Percentiles rank a stretch among this genome's conserved stretches.
Evolutionary conservation across 2,113 vertebrate species (phyloP).

Genomic region (Cyphomyrus discorhynchus): DNA sequence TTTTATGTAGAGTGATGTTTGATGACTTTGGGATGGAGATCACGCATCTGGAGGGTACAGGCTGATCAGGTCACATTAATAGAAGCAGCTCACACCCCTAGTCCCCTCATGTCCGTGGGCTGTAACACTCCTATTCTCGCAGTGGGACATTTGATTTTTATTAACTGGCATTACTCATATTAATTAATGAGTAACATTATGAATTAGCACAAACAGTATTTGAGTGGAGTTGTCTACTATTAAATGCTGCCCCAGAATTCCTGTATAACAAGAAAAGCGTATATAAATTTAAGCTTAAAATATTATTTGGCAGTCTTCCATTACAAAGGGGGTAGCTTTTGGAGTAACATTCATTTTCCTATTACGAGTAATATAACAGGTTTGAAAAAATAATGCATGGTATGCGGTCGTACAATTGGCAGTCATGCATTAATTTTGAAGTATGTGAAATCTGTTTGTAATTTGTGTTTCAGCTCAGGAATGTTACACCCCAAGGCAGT

Average conservation of each 20-base stretch:
- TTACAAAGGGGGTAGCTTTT: neutral
- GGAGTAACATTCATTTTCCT: neutral
- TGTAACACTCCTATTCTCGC: neutral
- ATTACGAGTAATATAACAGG: neutral
- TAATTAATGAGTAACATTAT: neutral
- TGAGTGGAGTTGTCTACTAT: neutral
- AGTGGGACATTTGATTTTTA: neutral
- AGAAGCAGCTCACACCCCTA: neutral
- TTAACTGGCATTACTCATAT: neutral
- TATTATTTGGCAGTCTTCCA: neutral
- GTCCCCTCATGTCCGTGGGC: neutral
- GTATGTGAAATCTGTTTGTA: neutral
- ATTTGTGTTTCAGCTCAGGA: neutral
- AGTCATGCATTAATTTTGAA: neutral
- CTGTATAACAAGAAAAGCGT: neutral
- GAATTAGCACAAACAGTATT: neutral
- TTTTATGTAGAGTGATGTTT: neutral
- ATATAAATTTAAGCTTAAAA: neutral
- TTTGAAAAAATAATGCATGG: neutral
- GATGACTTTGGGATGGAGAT: neutral
- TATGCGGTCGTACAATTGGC: neutral
- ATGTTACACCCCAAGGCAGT: neutral
- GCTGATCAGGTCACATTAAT: neutral
- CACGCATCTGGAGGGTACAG: neutral
- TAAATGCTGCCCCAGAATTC: neutral